These are phyloP conservation scores for Anthoscopus minutus DNA, from an alignment of 2,113 vertebrate genomes.

Conservation along the genomic window DNA sequence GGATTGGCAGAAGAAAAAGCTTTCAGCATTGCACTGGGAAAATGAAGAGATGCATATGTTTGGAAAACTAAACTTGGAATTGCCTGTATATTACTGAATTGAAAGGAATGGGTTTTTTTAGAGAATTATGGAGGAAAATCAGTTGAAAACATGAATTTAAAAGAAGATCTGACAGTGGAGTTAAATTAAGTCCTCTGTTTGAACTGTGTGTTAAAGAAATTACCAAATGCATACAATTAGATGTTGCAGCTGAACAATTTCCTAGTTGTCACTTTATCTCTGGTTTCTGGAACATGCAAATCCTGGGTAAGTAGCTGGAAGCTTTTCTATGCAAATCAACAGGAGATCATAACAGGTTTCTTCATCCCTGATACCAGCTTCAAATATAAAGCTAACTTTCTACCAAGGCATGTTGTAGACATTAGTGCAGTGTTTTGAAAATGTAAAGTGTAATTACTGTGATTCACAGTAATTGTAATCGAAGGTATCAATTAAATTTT, in stretches of 20 bases:
- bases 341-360: neutral
- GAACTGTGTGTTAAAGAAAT: neutral
- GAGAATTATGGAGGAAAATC: neutral
- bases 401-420: neutral
- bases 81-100: too few relatives aligned
- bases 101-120: too few relatives aligned
- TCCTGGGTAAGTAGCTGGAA: neutral
- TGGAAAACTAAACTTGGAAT: neutral
- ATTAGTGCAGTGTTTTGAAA: neutral
- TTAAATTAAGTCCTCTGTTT: neutral
- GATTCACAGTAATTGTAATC: neutral
- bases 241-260: neutral
- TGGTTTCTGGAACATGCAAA: neutral
- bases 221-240: neutral
- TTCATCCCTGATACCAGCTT: neutral
- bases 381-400: neutral
- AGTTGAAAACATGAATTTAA: neutral
- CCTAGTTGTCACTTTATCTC: neutral
- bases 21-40: neutral
- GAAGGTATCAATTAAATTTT: neutral
- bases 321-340: neutral
- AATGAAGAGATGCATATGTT: neutral
- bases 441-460: neutral
- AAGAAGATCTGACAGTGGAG: neutral
- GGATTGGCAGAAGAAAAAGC: neutral